Evolutionary conservation across 2,113 vertebrate species (phyloP), one percentile per base, ranked within the genome.

Genomic region (Megaceryle torquata): DNA sequence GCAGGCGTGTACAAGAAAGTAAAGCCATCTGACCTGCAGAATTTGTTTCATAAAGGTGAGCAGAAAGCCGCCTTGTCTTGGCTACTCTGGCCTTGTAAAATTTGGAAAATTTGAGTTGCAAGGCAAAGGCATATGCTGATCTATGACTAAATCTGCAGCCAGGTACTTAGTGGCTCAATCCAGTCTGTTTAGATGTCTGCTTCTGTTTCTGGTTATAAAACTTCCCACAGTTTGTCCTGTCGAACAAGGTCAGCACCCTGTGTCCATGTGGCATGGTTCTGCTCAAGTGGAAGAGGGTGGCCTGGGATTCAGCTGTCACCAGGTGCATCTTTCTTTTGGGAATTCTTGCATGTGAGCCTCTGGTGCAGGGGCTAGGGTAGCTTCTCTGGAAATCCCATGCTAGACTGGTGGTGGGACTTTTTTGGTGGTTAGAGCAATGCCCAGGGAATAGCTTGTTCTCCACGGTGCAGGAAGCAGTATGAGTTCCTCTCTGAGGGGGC

Each of bases 381-480:
- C 21, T 69, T 59, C 25, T 64, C 10, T 56, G 74, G 41, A 35
- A 21, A 13, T 60, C 7, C 22, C 26, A 31, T 0, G 0, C 20
- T 46, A 20, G 64, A 11, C 16, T 54, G n/a, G 13, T 75, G 56
- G n/a, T 71, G 21, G 57, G 11, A 35, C 20, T 56, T 56, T 19
- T 18, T 57, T n/a, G 25, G 48, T 6, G 6, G 11, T 5, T 22
- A 68, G 57, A 71, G 12, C 35, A 44, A 20, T 14, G 57, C 12
- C 8, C 44, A n/a, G 26, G 81, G 46, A 60, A 76, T 17, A 6
- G 3, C 28, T 74, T 75, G 56, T 46, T 18, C 12, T 79, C 41
- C 14, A 2, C 25, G 51, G 37, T 0, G 0, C n/a, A 74, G 70
- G 25, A 63, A 76, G n/a, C 24, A 35, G 48, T 0, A 1, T 0